Evolutionary conservation across 2,797 vertebrate genomes (phyloP), one percentile per base, ranked within the genome.

Genomic region (Erethizon dorsatum): DNA sequence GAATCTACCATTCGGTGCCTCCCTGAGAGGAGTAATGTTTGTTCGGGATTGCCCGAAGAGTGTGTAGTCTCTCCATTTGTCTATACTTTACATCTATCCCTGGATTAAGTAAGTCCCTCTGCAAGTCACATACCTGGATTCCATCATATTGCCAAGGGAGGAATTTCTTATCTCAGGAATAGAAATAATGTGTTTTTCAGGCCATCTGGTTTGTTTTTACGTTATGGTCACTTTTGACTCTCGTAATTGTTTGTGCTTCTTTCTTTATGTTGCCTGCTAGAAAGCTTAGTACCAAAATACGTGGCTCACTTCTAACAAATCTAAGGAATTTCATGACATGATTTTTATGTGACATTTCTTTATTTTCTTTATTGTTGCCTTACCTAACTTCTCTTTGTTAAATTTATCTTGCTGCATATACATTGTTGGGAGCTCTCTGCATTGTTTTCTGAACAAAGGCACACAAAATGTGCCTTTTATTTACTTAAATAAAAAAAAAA

Each of bases 121-220:
- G 92, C 95, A 95, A 97, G 88, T 95, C 96, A 86, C 86, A 96
- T 98, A 97, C 97, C 97, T 98, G 97, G 96, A 97, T 97, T 98
- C 96, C 92, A 97, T 98, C 97, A 97, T 97, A 97, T 97, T 97
- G 97, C 97, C 96, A 97, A 80, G 94, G 90, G 94, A 97, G 96
- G 97, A 97, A 96, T 97, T 98, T 97, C 97, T 98, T 98, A 98
- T 98, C 97, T 98, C 63, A 96, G 79, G 89, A 97, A 96, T 96
- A 97, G 97, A 96, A 98, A 97, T 97, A 97, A 97, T 95, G 97
- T 97, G 91, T 96, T 97, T 97, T 97, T 92, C 86, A 93, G 96
- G 95, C 96, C 97, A 98, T 98, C 97, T 98, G 97, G 96, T 98
- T 98, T 97, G 89, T 96, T 97, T 98, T 98, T 96, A 96, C 95